These are phyloP conservation scores for Blastobasis lacticolella DNA, from an alignment of 2,888 invertebrate species.

Conservation along the genomic window DNA sequence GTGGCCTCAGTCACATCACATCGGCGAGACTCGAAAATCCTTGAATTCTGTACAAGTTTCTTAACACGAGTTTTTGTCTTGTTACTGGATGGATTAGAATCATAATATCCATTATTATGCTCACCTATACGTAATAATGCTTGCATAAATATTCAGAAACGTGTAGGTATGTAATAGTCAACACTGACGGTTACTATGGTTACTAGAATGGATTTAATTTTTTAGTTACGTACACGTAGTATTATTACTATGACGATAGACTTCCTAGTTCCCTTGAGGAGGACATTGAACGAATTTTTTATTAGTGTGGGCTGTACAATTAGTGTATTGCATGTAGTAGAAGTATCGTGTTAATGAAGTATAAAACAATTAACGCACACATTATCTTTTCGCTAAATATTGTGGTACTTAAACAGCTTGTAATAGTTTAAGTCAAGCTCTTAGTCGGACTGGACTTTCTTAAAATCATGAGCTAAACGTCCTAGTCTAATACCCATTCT, in stretches of 20 bases:
- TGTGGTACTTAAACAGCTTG: too few species aligned
- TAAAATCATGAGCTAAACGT: too few species aligned
- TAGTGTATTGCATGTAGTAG: background rate
- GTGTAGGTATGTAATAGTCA: constrained; percentile 14
- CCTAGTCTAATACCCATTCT: too few species aligned
- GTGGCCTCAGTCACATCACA: constrained; percentile 30
- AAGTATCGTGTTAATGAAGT: too few species aligned
- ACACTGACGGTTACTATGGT: constrained; percentile 16
- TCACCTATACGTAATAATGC: constrained; percentile 26
- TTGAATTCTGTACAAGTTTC: constrained; percentile 39
- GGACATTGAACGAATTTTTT: constrained; percentile 27
- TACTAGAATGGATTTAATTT: constrained; percentile 34
- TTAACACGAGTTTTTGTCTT: constrained; percentile 50
- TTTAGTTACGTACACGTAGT: constrained; percentile 20
- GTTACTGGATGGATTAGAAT: constrained; percentile 42
- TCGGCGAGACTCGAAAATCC: constrained; percentile 17
- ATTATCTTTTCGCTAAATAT: too few species aligned
- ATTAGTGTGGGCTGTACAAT: background rate
- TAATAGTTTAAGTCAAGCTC: too few species aligned
- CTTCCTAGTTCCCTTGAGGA: constrained; percentile 58
- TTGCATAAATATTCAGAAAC: constrained; percentile 44
- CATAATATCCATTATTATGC: constrained; percentile 45
- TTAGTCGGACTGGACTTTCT: too few species aligned
- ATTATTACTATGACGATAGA: constrained; percentile 14
- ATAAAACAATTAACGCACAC: too few species aligned